Conservation (phyloP, 2,113 vertebrate species). For the Turdus rufiventris region DNA sequence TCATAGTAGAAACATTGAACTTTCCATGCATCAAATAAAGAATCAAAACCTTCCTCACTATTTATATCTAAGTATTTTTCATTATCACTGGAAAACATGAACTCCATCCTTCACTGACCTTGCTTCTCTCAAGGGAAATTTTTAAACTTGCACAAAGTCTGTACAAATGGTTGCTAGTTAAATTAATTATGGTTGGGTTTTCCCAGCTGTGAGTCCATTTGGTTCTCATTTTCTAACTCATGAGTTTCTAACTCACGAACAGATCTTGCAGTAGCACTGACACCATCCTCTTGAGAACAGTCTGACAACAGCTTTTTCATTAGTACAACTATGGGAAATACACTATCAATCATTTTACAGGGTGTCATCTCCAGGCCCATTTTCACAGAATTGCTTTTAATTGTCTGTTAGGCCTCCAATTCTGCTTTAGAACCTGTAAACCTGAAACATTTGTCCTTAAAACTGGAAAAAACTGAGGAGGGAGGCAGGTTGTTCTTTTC, state of each 20-base stretch:
- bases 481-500: background rate
- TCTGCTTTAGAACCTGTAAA: slow-evolving; percentile 6
- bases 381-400: slow-evolving; percentile 52
- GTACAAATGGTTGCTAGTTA: slow-evolving; percentile 65
- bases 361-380: slow-evolving; percentile 36
- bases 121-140: slow-evolving; percentile 70
- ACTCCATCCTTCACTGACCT: slow-evolving; percentile 66
- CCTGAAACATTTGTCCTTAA: slow-evolving; percentile 1
- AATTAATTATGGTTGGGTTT: slow-evolving; percentile 76
- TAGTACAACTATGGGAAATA: slow-evolving; percentile 63
- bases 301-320: slow-evolving; percentile 75
- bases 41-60: background rate
- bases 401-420: background rate
- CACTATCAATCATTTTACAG: slow-evolving; percentile 68
- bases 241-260: slow-evolving; percentile 47
- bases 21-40: background rate
- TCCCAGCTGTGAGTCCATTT: slow-evolving; percentile 79
- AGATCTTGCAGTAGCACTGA: slow-evolving; percentile 44
- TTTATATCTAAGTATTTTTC: slow-evolving; percentile 41
- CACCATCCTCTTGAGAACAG: slow-evolving; percentile 61
- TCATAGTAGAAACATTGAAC: background rate
- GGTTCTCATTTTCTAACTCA: slow-evolving; percentile 75
- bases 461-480: background rate
- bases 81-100: slow-evolving; percentile 38
- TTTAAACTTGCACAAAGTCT: slow-evolving; percentile 63